Evolutionary conservation across 2,113 vertebrate species (phyloP), one percentile per base, ranked within the genome.

Genomic region (Syngnathoides biaculeatus): DNA sequence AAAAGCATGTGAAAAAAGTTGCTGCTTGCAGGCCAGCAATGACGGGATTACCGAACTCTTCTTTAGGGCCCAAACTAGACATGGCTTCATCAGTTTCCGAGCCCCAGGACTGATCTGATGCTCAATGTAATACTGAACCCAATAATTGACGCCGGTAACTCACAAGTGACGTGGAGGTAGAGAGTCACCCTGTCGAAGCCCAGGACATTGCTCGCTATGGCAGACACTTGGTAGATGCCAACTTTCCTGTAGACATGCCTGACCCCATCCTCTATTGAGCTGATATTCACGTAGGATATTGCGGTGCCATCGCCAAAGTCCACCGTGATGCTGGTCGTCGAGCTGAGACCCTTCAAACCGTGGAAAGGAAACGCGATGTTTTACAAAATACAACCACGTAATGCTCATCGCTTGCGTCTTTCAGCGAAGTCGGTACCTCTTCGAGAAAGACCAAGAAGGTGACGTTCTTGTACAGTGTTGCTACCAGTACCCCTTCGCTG

Each of bases 81-180:
- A 15, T 17, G 5, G 45, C 45, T 19, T 20, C 19, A 47, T 47
- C 45, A 19, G 13, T 7, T 56, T 30, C 53, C 9, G 15, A 30
- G 45, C 4, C 45, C 17, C 17, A 47, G 14, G 43, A 45, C 15
- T 2, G 15, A 15, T 14, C 1, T 17, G 1, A 5, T 47, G 0
- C 14, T 35, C 30, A 35, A 35, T 35, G 19, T 47, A 19, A 47
- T 1, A 47, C 14, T 17, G 43, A 47, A 17, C n/a, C 47, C 20
- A 55, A 30, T 15, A 38, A 3, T 1, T 11, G 19, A 45, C 4
- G 15, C 39, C 20, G 9, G 27, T 22, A 27, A 89, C 90, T 93
- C 87, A 97, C 95, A 96, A 0, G 93, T 94, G 71, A 98, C 89
- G 53, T 98, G 96, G 62, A 98, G 93, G 87, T 95, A 97, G 60